These are phyloP conservation scores for Rhinogobius similis DNA, from an alignment of 2,113 vertebrate species.

Conservation along the genomic window DNA sequence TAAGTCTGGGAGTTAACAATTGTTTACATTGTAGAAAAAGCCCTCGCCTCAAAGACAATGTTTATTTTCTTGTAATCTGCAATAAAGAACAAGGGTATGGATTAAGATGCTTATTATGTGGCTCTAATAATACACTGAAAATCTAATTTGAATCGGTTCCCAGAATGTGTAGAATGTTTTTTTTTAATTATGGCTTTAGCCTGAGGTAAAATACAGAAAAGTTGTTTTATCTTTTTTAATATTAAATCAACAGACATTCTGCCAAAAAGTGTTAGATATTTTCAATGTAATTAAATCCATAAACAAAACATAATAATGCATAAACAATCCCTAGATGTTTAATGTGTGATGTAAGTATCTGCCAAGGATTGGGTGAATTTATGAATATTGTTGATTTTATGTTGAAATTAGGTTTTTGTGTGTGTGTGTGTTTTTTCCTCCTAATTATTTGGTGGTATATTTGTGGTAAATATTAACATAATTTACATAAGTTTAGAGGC, in stretches of 20 bases:
- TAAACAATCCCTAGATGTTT: no score
- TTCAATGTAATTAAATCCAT: not conserved
- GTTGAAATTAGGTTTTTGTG: no score
- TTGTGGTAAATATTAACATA: no score
- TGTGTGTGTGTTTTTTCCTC: no score
- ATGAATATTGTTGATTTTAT: no score
- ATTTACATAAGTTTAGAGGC: no score
- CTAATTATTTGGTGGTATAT: no score
- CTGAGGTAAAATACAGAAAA: not conserved
- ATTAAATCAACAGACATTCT: no score
- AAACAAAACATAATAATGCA: no score
- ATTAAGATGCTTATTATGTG: conserved; percentile 5
- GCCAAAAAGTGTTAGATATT: no score
- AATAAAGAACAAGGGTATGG: not conserved
- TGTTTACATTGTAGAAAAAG: not conserved
- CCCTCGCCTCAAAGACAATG: not conserved
- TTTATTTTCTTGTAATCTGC: not conserved
- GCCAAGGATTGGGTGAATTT: no score
- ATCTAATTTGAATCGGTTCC: not conserved
- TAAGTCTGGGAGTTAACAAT: conserved; percentile 2
- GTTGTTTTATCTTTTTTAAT: not conserved
- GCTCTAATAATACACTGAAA: not conserved
- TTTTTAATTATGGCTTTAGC: not conserved
- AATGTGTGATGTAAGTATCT: no score
- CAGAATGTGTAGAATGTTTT: not conserved